phyloP scores from a whole-genome alignment of 1,140 invertebrate genomes.

The Mylabris phalerata region DNA sequence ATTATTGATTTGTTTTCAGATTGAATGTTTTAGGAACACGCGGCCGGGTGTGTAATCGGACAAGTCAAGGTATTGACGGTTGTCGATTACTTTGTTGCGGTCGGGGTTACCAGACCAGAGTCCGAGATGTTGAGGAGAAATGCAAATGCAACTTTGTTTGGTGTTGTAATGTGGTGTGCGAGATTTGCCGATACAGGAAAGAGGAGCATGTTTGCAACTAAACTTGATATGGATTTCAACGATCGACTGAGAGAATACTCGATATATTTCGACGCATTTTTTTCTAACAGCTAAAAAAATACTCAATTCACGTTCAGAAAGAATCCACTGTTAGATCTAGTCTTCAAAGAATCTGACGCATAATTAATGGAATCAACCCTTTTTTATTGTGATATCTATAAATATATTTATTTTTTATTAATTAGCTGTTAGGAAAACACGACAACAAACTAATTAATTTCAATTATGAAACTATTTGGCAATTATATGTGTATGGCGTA shows the following conservation, averaged over 20 bases:
- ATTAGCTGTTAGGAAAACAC: too few relatives aligned
- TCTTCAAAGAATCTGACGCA: too few relatives aligned
- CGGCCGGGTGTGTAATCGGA: constrained; percentile 76
- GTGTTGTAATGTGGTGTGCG: constrained; percentile 88
- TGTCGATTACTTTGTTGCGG: constrained; percentile 85
- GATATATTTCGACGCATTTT: not conserved
- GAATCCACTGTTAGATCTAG: too few relatives aligned
- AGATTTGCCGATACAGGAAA: constrained; percentile 69
- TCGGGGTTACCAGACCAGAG: constrained; percentile 81
- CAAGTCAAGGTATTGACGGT: constrained; percentile 71
- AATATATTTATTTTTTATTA: too few relatives aligned
- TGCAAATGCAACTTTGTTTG: constrained; percentile 90
- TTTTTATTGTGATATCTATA: too few relatives aligned
- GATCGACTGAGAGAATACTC: constrained; percentile 13
- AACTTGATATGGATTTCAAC: constrained; percentile 22
- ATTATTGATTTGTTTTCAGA: constrained; percentile 45
- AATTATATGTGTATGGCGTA: too few relatives aligned
- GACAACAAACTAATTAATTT: too few relatives aligned
- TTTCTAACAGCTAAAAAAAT: too few relatives aligned
- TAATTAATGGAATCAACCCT: too few relatives aligned
- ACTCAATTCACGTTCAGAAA: too few relatives aligned
- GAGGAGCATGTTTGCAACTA: constrained; percentile 85
- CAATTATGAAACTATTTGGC: too few relatives aligned
- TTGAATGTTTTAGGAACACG: constrained; percentile 77
- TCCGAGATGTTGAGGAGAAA: constrained; percentile 79